These are phyloP conservation scores for Cataglyphis hispanica DNA, from an alignment of 1,140 invertebrate species.

Conservation along the genomic window DNA sequence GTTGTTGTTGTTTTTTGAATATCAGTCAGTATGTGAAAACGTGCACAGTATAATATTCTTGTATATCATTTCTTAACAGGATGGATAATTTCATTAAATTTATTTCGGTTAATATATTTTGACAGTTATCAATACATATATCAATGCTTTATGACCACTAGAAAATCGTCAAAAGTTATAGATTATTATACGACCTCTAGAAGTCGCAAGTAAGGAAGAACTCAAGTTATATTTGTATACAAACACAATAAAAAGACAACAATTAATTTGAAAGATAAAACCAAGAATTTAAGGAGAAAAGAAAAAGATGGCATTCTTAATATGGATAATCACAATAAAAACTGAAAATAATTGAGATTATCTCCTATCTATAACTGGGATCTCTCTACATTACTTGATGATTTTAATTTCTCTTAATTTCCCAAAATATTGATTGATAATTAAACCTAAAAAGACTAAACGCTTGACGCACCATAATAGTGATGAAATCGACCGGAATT, in stretches of 20 bases:
- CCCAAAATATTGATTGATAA: conserved; percentile 11
- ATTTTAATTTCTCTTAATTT: conserved; percentile 43
- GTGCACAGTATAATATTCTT: background rate
- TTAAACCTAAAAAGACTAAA: background rate
- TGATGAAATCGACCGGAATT: conserved; percentile 18
- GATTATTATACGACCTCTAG: background rate
- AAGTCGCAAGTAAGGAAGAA: background rate
- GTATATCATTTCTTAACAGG: background rate
- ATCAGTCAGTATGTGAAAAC: conserved; percentile 6
- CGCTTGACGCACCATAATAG: background rate
- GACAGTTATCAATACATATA: background rate
- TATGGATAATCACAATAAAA: background rate
- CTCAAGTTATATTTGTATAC: background rate
- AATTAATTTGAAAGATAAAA: background rate
- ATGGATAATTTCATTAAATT: conserved; percentile 17
- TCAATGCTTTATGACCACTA: background rate
- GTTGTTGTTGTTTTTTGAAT: conserved; percentile 29
- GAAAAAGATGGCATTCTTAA: background rate
- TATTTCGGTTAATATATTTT: background rate
- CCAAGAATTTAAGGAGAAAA: background rate
- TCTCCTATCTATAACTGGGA: background rate
- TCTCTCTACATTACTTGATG: background rate
- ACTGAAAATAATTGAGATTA: background rate
- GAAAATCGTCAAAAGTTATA: background rate
- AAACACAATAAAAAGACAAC: background rate